Evolutionary conservation across 1,140 invertebrate genomes (phyloP), one percentile per base, ranked within the genome.

Genomic region (Sitodiplosis mosellana): DNA sequence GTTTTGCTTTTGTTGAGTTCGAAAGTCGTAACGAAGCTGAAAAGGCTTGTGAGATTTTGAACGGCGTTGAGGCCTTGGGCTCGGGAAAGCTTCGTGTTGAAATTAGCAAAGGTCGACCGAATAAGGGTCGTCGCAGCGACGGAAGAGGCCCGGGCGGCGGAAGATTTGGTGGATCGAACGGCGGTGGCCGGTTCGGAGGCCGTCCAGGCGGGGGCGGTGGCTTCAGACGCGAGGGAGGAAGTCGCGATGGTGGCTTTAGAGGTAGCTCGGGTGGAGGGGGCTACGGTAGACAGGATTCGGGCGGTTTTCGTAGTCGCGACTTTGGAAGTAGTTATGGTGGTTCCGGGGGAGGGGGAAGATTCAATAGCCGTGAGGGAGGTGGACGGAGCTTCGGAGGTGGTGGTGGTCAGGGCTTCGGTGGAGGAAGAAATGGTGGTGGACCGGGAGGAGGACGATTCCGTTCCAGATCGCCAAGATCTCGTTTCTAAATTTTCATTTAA

Each of bases 1-100:
- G 92, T 54, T 99, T 99, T 74, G 95, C 94, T 46, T 99, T 99
- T 73, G 87, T 99, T 59, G 93, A 98, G 69, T 99, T 95, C 73
- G 85, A 92, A 68, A 91, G 92, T 65, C 75, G 80, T 57, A 80
- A 87, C 59, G 91, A 97, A 71, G 93, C 93, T 22, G 87, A 93
- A 64, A 81, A 91, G 64, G 90, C 92, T 33, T 90, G 88, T 63
- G 82, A 82, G 64, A 84, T 77, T 54, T 74, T 96, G 59, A 93
- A 97, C 69, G 91, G 91, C 50, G 78, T 78, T 51, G 82, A 83
- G 56, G 72, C 86, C 52, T 67, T 83, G 66, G 84, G 84, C 51
- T 80, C 80, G 49, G 27, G 27, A 3, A 85, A 83, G 56, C 69
- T 87, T 47, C 73, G 82, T 56, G 84, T 89, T 47, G 84, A 89